Evolutionary conservation across 2,888 invertebrate species (phyloP).

Genomic region (Cordilura impudica): DNA sequence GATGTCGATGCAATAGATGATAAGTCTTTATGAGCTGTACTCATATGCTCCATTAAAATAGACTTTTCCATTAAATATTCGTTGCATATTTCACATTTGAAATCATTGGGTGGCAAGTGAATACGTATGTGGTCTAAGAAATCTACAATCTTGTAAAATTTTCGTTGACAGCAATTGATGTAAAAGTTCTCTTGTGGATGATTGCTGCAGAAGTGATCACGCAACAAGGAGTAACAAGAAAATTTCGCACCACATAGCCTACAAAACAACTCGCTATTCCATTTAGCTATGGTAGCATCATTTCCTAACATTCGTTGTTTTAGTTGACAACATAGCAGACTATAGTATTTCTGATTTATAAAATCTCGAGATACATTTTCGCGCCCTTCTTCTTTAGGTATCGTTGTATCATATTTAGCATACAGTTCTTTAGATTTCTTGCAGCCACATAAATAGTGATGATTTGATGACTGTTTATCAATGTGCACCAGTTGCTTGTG

Average conservation of each 20-base stretch:
- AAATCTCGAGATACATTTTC: not conserved
- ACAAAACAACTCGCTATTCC: not conserved
- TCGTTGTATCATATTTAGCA: not conserved
- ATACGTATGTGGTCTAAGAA: not conserved
- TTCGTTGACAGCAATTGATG: slow-evolving; percentile 38
- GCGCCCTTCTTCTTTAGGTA: too few species aligned
- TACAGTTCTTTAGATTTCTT: too few species aligned
- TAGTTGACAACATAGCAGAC: not conserved
- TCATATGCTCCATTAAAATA: not conserved
- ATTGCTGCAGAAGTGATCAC: slow-evolving; percentile 10
- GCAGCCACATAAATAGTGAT: too few species aligned
- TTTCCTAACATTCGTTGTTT: not conserved
- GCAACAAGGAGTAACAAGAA: slow-evolving; percentile 14
- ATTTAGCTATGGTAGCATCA: not conserved
- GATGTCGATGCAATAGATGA: too few species aligned
- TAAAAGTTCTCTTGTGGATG: slow-evolving; percentile 39
- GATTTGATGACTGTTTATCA: not conserved
- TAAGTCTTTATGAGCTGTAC: too few species aligned
- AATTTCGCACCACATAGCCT: not conserved
- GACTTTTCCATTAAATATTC: not conserved
- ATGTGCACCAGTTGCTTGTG: not conserved
- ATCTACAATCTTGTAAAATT: not conserved
- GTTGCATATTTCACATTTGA: not conserved
- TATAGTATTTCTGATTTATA: not conserved
- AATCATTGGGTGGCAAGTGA: not conserved